Evolutionary conservation across 2,888 invertebrate genomes (phyloP).

Genomic region (Melitaea athalia): DNA sequence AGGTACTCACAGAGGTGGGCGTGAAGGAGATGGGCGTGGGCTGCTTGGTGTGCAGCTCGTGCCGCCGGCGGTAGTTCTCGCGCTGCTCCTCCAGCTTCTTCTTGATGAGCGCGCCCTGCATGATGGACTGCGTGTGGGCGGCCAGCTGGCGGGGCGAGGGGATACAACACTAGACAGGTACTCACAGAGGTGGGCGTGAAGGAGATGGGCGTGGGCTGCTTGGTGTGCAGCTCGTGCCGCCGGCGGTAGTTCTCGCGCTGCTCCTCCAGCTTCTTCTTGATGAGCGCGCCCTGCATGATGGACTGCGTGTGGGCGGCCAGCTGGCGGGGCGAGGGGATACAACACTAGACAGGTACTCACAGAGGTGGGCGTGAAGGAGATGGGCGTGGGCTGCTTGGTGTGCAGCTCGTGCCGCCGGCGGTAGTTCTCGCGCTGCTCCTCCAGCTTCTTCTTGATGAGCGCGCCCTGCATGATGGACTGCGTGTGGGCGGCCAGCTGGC

Average conservation of each 20-base stretch:
- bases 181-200: conserved; percentile 93
- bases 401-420: conserved; percentile 87
- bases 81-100: conserved; percentile 94
- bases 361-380: conserved; percentile 96
- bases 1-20: conserved; percentile 89
- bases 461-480: conserved; percentile 94
- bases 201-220: conserved; percentile 85
- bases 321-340: conserved; percentile 93
- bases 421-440: conserved; percentile 93
- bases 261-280: conserved; percentile 94
- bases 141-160: conserved; percentile 93
- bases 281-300: conserved; percentile 92
- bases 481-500: conserved; percentile 92
- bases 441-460: conserved; percentile 93
- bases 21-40: conserved; percentile 90
- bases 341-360: too few relatives aligned
- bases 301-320: conserved; percentile 92
- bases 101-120: conserved; percentile 93
- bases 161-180: too few relatives aligned
- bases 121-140: conserved; percentile 92
- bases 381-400: conserved; percentile 80
- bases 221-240: conserved; percentile 84
- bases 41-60: conserved; percentile 81
- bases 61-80: conserved; percentile 91
- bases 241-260: conserved; percentile 92